Evolutionary conservation across 2,797 vertebrate species (phyloP).

Genomic region (Pangasius krempfi): DNA sequence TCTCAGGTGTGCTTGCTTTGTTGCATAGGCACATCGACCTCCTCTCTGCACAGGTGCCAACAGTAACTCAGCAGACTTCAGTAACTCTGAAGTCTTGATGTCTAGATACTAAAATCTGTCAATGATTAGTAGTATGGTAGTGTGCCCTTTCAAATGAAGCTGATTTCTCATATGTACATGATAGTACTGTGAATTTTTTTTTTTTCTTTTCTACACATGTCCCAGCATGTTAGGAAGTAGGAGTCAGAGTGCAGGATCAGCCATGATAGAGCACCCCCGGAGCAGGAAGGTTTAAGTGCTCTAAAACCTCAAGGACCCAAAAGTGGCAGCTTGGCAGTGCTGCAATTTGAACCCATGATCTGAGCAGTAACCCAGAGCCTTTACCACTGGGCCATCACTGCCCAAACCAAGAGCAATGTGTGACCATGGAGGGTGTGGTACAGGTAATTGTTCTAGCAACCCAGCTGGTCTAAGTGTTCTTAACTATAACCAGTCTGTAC

Average conservation of each 20-base stretch:
- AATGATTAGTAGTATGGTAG: not conserved
- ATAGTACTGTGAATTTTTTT: not conserved
- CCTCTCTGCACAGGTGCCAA: not conserved
- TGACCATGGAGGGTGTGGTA: not conserved
- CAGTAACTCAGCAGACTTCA: not conserved
- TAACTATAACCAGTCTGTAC: not conserved
- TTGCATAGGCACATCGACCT: not conserved
- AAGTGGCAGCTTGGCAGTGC: not conserved
- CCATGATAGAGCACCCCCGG: not conserved
- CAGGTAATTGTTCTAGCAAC: not conserved
- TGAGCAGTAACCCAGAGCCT: not conserved
- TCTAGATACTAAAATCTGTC: not conserved
- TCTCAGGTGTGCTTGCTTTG: not conserved
- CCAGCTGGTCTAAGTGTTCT: not conserved
- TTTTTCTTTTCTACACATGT: not conserved
- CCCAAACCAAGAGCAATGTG: not conserved
- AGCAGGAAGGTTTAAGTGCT: not conserved
- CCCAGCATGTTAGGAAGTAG: not conserved
- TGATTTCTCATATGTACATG: not conserved
- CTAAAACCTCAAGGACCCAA: not conserved
- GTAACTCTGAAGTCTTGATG: not conserved
- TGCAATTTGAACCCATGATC: not conserved
- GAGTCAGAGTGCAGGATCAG: not conserved
- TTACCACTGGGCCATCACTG: not conserved
- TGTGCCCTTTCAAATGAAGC: not conserved